These are phyloP conservation scores for Epinotia bilunana DNA, from an alignment of 2,888 invertebrate species.

Conservation along the genomic window DNA sequence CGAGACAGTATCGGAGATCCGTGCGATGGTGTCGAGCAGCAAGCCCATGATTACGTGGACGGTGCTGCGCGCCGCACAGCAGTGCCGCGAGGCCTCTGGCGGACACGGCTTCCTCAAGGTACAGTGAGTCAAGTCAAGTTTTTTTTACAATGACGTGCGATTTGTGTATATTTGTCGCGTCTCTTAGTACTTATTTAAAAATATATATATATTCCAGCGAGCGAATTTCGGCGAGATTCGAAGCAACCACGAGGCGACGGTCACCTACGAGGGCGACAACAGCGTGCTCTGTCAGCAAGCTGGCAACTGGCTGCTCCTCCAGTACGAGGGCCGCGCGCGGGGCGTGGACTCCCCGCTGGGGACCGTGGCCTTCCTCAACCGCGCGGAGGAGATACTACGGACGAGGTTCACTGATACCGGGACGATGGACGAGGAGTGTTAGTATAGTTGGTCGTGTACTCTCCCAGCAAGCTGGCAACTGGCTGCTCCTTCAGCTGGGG, in stretches of 20 bases:
- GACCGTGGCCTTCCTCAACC: conserved; percentile 87
- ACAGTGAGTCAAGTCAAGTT: too few species aligned
- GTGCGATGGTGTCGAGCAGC: conserved; percentile 87
- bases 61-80: conserved; percentile 90
- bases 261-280: conserved; percentile 97
- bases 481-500: conserved; percentile 89
- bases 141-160: too few species aligned
- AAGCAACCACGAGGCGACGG: conserved; percentile 94
- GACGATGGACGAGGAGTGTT: conserved; percentile 69
- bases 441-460: conserved; percentile 50
- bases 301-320: conserved; percentile 92
- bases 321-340: conserved; percentile 82
- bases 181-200: too few species aligned
- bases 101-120: conserved; percentile 93
- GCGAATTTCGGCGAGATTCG: conserved; percentile 93
- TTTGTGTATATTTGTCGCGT: too few species aligned
- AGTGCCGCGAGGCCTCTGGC: conserved; percentile 94
- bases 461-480: conserved; percentile 87
- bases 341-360: conserved; percentile 87
- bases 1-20: conserved; percentile 88
- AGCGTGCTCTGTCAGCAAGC: conserved; percentile 96
- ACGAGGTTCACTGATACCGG: conserved; percentile 52
- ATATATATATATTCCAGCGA: conserved; percentile 71
- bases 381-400: conserved; percentile 52
- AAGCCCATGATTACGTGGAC: conserved; percentile 87